Percentiles rank a stretch among this genome's conserved stretches.
These are phyloP conservation scores for Cetonia aurata DNA, from an alignment of 2,888 invertebrate genomes.

Conservation along the genomic window DNA sequence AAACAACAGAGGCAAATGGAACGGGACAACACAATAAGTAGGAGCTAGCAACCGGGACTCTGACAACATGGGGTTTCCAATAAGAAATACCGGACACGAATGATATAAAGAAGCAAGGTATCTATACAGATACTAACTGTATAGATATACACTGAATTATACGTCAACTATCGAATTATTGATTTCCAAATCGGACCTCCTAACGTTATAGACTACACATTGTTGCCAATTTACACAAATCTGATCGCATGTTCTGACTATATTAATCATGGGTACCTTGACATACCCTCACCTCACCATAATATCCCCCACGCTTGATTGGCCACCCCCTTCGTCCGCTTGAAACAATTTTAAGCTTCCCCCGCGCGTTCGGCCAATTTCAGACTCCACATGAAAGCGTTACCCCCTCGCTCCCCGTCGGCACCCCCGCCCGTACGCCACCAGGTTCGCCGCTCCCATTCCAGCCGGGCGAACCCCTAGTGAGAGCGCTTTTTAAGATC, in stretches of 20 bases:
- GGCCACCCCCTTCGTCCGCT: constrained; percentile 60
- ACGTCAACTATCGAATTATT: constrained; percentile 56
- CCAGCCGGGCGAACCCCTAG: constrained; percentile 44
- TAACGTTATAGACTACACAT: constrained; percentile 53
- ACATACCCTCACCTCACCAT: constrained; percentile 64
- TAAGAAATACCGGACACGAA: constrained; percentile 21
- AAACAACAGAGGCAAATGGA: too few relatives aligned
- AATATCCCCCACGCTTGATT: constrained; percentile 57
- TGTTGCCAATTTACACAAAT: constrained; percentile 67
- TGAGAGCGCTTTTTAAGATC: constrained; percentile 60
- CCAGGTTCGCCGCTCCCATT: constrained; percentile 7
- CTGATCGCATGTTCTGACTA: constrained; percentile 69
- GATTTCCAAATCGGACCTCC: constrained; percentile 60
- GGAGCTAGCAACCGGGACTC: too few relatives aligned
- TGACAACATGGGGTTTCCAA: too few relatives aligned
- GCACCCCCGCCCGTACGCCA: neutral
- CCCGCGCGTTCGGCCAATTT: constrained; percentile 51
- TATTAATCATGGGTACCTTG: constrained; percentile 70
- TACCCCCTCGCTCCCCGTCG: constrained; percentile 35
- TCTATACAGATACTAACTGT: too few relatives aligned
- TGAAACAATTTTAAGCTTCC: constrained; percentile 60
- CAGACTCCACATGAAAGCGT: constrained; percentile 49
- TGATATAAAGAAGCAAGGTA: neutral
- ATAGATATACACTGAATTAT: constrained; percentile 28
- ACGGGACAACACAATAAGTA: too few relatives aligned